A percentile compares a stretch with the other conserved stretches of the same genome.
phyloP scores from a whole-genome alignment of 1,140 invertebrate species.

The Battus philenor region DNA sequence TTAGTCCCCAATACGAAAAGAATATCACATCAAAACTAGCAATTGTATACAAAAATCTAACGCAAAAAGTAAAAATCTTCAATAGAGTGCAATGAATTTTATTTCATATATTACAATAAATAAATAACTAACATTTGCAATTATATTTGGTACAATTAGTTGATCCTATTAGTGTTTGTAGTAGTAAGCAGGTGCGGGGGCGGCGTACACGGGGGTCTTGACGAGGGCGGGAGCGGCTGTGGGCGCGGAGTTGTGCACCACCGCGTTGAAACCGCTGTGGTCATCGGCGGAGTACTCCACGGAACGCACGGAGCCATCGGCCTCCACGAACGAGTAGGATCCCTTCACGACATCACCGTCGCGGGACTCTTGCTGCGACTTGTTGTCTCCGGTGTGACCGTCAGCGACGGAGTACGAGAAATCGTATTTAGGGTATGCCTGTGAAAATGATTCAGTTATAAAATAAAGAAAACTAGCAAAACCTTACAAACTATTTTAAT shows the following conservation, averaged over 20 bases:
- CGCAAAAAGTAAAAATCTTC: too few relatives aligned
- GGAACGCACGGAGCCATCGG: constrained; percentile 74
- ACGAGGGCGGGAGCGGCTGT: constrained; percentile 24
- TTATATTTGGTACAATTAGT: too few relatives aligned
- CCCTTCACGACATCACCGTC: constrained; percentile 74
- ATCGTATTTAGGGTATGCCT: constrained; percentile 69
- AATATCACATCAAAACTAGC: too few relatives aligned
- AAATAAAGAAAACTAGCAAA: constrained; percentile 16
- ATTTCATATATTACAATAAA: too few relatives aligned
- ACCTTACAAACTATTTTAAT: too few relatives aligned
- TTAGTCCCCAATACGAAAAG: too few relatives aligned
- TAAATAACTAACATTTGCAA: too few relatives aligned
- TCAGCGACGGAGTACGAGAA: constrained; percentile 73
- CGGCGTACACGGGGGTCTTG: constrained; percentile 27
- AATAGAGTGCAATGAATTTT: too few relatives aligned
- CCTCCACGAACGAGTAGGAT: constrained; percentile 72
- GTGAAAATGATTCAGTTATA: constrained; percentile 9
- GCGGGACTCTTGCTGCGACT: constrained; percentile 73
- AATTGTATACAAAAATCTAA: too few relatives aligned
- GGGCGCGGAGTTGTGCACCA: constrained; percentile 75
- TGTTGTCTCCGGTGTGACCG: constrained; percentile 71
- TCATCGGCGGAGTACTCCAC: constrained; percentile 75
- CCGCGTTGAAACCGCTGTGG: constrained; percentile 76
- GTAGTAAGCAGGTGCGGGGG: too few relatives aligned
- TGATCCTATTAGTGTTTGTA: too few relatives aligned